Evolutionary conservation across 37 sponge, comb jelly and placozoan genomes (phyloP).

Genomic region (Crambe crambe): DNA sequence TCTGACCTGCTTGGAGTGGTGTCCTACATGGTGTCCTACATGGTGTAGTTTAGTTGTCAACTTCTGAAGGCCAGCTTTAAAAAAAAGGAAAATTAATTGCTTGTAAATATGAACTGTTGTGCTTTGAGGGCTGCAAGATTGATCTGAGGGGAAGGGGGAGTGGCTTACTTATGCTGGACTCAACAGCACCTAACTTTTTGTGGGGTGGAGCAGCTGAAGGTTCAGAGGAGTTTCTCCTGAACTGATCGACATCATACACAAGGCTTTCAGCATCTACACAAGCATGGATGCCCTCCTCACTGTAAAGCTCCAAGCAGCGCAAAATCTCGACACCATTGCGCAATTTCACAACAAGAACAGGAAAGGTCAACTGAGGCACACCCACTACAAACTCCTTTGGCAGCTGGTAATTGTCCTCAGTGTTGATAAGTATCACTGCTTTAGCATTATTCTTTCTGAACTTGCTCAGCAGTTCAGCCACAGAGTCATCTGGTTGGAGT

Average conservation of each 20-base stretch:
- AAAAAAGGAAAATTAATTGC: no score
- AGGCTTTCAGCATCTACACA: constrained; percentile 24
- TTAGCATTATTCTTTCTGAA: constrained; percentile 17
- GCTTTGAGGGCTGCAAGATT: no score
- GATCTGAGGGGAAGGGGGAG: no score
- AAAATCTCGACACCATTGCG: neutral
- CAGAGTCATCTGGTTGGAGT: constrained; percentile 22
- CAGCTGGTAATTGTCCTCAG: constrained; percentile 21
- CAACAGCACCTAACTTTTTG: no score
- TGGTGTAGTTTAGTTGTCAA: no score
- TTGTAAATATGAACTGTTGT: no score
- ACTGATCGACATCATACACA: neutral
- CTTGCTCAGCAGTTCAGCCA: neutral
- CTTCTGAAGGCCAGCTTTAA: no score
- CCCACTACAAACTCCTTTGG: neutral
- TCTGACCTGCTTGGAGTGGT: neutral
- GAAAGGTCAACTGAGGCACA: neutral
- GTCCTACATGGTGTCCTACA: no score
- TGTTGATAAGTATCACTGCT: constrained; percentile 29
- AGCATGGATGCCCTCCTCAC: constrained; percentile 28
- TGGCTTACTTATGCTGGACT: no score
- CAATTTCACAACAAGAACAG: neutral
- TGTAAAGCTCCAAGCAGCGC: neutral
- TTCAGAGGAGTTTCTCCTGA: neutral
- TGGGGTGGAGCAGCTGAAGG: no score